These are phyloP conservation scores for Melanitta fusca DNA, from an alignment of 2,797 vertebrate species.

Conservation along the genomic window DNA sequence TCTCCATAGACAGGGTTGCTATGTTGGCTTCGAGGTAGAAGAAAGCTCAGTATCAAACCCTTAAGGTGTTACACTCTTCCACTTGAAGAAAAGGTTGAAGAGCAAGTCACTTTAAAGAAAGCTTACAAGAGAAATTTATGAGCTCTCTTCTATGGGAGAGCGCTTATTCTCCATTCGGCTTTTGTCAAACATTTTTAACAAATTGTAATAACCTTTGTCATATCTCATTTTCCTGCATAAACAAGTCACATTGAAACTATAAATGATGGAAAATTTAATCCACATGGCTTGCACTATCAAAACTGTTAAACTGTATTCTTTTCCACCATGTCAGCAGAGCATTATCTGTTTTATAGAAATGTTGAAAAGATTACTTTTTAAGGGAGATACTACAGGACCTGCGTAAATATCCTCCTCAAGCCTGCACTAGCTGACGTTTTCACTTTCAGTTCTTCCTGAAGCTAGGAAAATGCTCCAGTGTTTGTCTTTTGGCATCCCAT, in stretches of 20 bases:
- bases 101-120: slow-evolving; percentile 62
- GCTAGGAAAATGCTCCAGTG: background rate
- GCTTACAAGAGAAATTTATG: slow-evolving; percentile 70
- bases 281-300: slow-evolving; percentile 72
- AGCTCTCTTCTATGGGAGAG: slow-evolving; percentile 67
- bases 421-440: background rate
- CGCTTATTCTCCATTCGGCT: slow-evolving; percentile 64
- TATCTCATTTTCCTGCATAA: slow-evolving; percentile 78
- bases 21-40: background rate
- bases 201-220: slow-evolving; percentile 77
- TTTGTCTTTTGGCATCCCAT: background rate
- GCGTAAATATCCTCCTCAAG: background rate
- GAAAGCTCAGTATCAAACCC: background rate
- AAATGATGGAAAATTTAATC: slow-evolving; percentile 82
- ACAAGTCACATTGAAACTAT: slow-evolving; percentile 77
- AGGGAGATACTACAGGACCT: slow-evolving; percentile 21
- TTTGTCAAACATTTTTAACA: slow-evolving; percentile 79
- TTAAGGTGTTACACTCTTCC: background rate
- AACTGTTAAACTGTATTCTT: slow-evolving; percentile 73
- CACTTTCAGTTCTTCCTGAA: slow-evolving; percentile 22
- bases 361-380: slow-evolving; percentile 74
- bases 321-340: slow-evolving; percentile 74
- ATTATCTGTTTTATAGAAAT: slow-evolving; percentile 62
- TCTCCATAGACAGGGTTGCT: background rate
- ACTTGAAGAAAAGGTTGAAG: slow-evolving; percentile 45